Conservation (phyloP, 2,888 invertebrate genomes). For the Cosmopolites sordidus region DNA sequence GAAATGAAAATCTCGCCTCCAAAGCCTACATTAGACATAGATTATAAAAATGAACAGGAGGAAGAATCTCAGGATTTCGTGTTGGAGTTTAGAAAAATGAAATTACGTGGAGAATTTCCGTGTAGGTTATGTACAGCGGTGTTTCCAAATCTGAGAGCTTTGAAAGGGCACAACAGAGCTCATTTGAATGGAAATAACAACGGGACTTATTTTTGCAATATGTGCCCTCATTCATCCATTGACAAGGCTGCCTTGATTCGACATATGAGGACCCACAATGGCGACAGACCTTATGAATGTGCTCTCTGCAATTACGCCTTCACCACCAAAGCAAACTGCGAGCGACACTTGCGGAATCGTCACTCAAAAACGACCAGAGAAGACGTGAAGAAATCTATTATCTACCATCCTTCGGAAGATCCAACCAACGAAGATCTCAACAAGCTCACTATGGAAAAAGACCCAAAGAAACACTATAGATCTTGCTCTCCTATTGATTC, state of each 20-base stretch:
- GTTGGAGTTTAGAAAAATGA: conserved; percentile 84
- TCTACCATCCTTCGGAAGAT: conserved; percentile 82
- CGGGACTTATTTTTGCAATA: conserved; percentile 86
- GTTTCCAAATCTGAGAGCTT: conserved; percentile 82
- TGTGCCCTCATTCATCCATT: conserved; percentile 83
- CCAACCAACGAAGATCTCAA: conserved; percentile 71
- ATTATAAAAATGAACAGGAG: conserved; percentile 41
- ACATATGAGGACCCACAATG: conserved; percentile 92
- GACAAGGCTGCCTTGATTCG: conserved; percentile 89
- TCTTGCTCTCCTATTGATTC: conserved; percentile 21
- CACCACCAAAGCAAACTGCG: conserved; percentile 96
- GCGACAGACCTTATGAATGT: conserved; percentile 92
- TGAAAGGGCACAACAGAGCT: conserved; percentile 86
- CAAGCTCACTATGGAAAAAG: conserved; percentile 52
- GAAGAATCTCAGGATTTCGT: conserved; percentile 82
- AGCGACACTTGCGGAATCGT: conserved; percentile 87
- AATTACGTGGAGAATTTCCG: conserved; percentile 82
- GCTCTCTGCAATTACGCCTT: conserved; percentile 94
- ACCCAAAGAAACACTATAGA: conserved; percentile 50
- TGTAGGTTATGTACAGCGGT: conserved; percentile 84
- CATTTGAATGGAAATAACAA: conserved; percentile 72
- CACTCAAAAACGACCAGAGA: conserved; percentile 83
- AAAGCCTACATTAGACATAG: conserved; percentile 22
- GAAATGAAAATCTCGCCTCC: conserved; percentile 25
- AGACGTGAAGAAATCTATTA: conserved; percentile 83